Base-by-base conservation (phyloP, 2,797 vertebrate species). In the Sebastes hubbsi region DNA sequence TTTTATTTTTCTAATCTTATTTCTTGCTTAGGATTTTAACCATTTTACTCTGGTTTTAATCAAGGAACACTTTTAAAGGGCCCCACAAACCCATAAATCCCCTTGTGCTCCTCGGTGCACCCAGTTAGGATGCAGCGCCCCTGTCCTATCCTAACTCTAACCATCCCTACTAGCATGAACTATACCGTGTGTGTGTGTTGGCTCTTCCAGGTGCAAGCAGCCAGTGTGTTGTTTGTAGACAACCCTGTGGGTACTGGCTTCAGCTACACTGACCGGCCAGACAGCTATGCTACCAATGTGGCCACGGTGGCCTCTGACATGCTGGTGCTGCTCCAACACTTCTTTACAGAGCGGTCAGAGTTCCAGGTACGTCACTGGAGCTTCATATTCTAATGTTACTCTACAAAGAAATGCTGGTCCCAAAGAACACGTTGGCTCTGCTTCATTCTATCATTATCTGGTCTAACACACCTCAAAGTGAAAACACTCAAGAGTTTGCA, bases 171-270 rank as follows among this genome's bases (percentile, higher is more conserved):
- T 38, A 38, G 36, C 36, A 38, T 38, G 36, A 38, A 38, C 36
- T 38, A 38, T 38, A 38, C 36, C 36, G 32, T 34, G 34, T 46
- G 16, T 46, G 42, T 49, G 46, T 49, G 46, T 49, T 18, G 14
- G 46, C 46, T 18, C 46, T 68, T 1, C 36, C 86, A 99, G 98
- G 88, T 98, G 54, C 96, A 96, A 90, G 92, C 96, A 30, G 96
- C 97, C 87, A 99, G 93, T 52, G 60, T 99, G 67, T 89, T 99
- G 36, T 99, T 99, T 65, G 98, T 99, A 36, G 98, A 99, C 88
- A 99, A 99, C 91, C 98, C 98, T 0, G 98, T 99, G 67, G 98
- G 98, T 66, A 96, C 97, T 0, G 98, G 98, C 78, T 99, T 97
- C 87, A 99, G 98, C 89, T 99, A 97, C 20, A 94, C 96, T 1